Base-by-base conservation (phyloP, 2,797 vertebrate species). In the Argentina silus region DNA sequence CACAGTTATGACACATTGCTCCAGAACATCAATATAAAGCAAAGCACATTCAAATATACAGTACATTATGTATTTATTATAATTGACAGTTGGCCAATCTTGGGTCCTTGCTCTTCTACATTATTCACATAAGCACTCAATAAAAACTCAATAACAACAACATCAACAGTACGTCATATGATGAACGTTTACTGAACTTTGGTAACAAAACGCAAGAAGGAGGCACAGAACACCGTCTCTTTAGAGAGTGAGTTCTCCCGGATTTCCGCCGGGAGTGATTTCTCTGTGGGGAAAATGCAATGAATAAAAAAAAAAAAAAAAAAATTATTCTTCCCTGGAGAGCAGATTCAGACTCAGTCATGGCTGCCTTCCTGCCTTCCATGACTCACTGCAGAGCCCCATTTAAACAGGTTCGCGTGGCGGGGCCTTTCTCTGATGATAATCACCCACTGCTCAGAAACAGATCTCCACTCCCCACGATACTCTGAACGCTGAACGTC, bases 381-480 rank as follows among this genome's bases (percentile, higher is more conserved):
- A 42, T 69, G 76, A 69, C 48, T 72, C 66, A 64, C 14, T 65
- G 43, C 63, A 0, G 17, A 63, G 64, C 67, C 69, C 69, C 56
- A 19, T 6, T 27, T 60, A 60, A 21, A 27, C 57, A 60, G 19
- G 11, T 60, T 61, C 21, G 11, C 27, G 21, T 14, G 27, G 59
- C 23, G 27, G 27, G 2, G 27, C 27, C 1, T 36, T 36, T 10
- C 59, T 47, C 14, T 67, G 60, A 65, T 68, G 68, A 66, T 71
- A 66, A 69, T 72, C 50, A 71, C 72, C 62, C 44, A 63, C 62
- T 59, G 59, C 21, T 51, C 9, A 57, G 59, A 4, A 47, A 47
- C 48, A 68, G 21, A 61, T 27, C 11, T 57, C 55, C 10, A 65
- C 17, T 44, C 8, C 19, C 44, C 63, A 65, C 63, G 9, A 8